Base-by-base conservation (phyloP, 2,888 invertebrate species). In the Drosophila cognata region DNA sequence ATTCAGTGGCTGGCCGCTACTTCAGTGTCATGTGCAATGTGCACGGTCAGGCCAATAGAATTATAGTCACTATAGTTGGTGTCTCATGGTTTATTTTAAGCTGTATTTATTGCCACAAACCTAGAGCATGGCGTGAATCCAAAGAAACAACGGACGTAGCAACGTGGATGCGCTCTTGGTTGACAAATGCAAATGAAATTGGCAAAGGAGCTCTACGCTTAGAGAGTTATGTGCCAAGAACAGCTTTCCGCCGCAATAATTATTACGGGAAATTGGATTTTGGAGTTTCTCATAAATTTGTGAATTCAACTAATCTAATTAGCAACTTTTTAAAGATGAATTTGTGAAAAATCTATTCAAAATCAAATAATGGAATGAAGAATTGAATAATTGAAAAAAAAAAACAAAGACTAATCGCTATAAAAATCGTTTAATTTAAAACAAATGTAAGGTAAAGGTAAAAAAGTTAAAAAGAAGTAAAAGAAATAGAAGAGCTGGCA, bases 61-160 rank as follows among this genome's bases (percentile, higher is more conserved):
- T 89, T 89, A 82, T 88, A 71, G 73, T 69, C 67, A 58, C 68
- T 68, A 58, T 58, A 75, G 80, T 71, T 74, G 70, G 66, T 60
- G 83, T 74, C 81, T 72, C 71, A 77, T 67, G 76, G 81, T 77
- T 85, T 86, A 77, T 82, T 84, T 81, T 84, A 79, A 82, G 79
- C 76, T 61, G 52, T 85, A 89, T 85, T 88, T 85, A 86, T 86
- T 72, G 61, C 73, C 66, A 65, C 67, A 61, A 73, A 65, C 60
- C 62, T n/a, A 5, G 68, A 10, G 57, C 51, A 29, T 52, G 51
- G 53, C 29, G 61, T 35, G 33, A 59, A 50, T 13, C 41, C 25
- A 21, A 46, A 57, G 21, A 43, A 59, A 46, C 50, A 56, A 41
- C 53, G 28, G 38, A 29, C 33, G 50, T 25, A 43, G 50, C 29